These are phyloP conservation scores for Oreochromis tanganicae DNA, from an alignment of 2,113 vertebrate species.

Conservation along the genomic window DNA sequence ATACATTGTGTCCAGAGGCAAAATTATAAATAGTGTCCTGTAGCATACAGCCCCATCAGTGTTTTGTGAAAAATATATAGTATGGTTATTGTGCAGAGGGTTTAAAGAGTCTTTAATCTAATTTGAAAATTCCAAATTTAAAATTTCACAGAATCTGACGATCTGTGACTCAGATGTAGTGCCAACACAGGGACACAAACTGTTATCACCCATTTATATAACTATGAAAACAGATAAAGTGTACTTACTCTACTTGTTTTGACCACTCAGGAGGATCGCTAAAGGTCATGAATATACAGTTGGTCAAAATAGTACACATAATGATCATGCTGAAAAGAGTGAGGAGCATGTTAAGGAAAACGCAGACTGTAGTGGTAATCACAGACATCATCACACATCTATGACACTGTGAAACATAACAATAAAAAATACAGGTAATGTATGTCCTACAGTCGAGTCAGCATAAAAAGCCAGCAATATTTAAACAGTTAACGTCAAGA, in stretches of 20 bases:
- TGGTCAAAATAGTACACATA: conserved; percentile 99
- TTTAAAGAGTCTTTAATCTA: background rate
- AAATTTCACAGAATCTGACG: background rate
- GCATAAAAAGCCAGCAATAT: background rate
- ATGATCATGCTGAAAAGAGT: conserved; percentile 99
- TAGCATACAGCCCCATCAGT: background rate
- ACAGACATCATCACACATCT: background rate
- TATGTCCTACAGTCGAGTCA: background rate
- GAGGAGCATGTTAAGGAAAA: conserved; percentile 69
- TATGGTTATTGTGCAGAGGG: fast-evolving
- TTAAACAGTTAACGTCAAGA: background rate
- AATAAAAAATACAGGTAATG: background rate
- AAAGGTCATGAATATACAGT: conserved; percentile 99
- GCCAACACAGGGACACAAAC: background rate
- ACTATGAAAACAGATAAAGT: background rate
- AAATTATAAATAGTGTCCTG: background rate
- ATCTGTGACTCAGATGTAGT: background rate
- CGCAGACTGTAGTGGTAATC: background rate
- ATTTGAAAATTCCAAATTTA: background rate
- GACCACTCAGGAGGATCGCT: conserved; percentile 98
- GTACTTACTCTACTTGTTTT: conserved; percentile 98
- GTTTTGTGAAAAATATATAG: fast-evolving
- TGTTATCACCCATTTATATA: background rate
- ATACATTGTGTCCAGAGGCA: background rate
- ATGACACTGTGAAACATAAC: background rate